A percentile compares a stretch with the other conserved stretches of the same genome.
phyloP scores from a whole-genome alignment of 2,888 invertebrate species.

The Drosophila sordidula region DNA sequence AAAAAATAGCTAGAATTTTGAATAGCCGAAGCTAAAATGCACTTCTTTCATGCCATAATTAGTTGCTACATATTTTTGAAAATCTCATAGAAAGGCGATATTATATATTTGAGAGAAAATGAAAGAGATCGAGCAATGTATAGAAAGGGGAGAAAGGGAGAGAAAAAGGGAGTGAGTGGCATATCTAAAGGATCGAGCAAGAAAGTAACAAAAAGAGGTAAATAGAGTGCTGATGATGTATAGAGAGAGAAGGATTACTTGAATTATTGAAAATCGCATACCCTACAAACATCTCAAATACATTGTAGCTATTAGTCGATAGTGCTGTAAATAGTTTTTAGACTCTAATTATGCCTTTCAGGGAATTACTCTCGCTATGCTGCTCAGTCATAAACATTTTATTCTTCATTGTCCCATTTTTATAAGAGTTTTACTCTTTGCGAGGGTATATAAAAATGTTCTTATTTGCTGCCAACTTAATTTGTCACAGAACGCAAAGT shows the following conservation, averaged over 20 bases:
- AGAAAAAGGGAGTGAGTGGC: no score
- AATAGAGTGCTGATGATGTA: no score
- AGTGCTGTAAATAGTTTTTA: constrained; percentile 2
- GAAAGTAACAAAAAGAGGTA: no score
- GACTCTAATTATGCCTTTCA: constrained; percentile 16
- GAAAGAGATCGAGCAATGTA: no score
- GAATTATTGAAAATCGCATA: no score
- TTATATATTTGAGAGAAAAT: no score
- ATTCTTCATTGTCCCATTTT: constrained; percentile 6
- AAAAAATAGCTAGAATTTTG: constrained; percentile 6
- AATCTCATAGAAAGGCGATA: not conserved
- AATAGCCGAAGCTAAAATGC: not conserved
- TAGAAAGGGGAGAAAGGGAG: no score
- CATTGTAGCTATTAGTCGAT: not conserved
- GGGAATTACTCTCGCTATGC: not conserved
- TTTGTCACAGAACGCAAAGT: constrained; percentile 73
- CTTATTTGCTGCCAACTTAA: constrained; percentile 74
- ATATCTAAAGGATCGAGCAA: no score
- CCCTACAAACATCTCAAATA: no score
- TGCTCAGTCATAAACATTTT: constrained; percentile 19
- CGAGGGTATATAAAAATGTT: constrained; percentile 53
- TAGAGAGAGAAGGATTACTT: not conserved
- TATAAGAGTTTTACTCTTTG: constrained; percentile 11
- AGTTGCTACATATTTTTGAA: not conserved
- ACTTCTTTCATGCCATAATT: not conserved